These are phyloP conservation scores for Meloidogyne exigua DNA, from an alignment of 1,140 invertebrate species.

Conservation along the genomic window DNA sequence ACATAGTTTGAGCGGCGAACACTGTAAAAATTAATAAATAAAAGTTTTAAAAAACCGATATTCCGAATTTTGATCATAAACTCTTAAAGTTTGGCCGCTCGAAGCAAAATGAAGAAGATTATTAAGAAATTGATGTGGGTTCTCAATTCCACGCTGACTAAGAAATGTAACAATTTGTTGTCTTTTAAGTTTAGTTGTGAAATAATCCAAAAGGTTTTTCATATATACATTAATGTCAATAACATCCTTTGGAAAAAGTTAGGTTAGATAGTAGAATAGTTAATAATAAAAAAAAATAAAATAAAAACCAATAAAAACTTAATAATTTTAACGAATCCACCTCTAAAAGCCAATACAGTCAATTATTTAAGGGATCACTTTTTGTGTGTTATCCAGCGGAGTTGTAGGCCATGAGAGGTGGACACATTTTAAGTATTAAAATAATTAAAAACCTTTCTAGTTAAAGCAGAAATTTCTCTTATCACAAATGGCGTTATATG, in stretches of 20 bases:
- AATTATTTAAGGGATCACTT: no score
- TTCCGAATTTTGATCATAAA: conserved; percentile 42
- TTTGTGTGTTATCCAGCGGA: no score
- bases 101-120: conserved; percentile 35
- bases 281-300: no score
- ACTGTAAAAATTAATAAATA: conserved; percentile 25
- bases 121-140: conserved; percentile 40
- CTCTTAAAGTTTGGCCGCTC: conserved; percentile 30
- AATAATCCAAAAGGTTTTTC: conserved; percentile 32
- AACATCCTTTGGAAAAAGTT: conserved; percentile 22
- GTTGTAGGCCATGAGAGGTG: no score
- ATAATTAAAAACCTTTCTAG: conserved; percentile 23
- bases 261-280: no score
- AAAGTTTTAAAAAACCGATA: conserved; percentile 26
- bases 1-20: conserved; percentile 24
- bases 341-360: no score
- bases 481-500: conserved; percentile 36
- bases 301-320: no score
- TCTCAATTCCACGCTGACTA: conserved; percentile 30
- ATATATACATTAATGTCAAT: conserved; percentile 35
- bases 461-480: conserved; percentile 36
- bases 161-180: conserved; percentile 33
- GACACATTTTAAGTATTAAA: neutral
- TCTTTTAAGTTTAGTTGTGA: conserved; percentile 22
- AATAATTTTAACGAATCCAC: no score